Conservation (phyloP, 2,113 vertebrate species). For the Nicator chloris region DNA sequence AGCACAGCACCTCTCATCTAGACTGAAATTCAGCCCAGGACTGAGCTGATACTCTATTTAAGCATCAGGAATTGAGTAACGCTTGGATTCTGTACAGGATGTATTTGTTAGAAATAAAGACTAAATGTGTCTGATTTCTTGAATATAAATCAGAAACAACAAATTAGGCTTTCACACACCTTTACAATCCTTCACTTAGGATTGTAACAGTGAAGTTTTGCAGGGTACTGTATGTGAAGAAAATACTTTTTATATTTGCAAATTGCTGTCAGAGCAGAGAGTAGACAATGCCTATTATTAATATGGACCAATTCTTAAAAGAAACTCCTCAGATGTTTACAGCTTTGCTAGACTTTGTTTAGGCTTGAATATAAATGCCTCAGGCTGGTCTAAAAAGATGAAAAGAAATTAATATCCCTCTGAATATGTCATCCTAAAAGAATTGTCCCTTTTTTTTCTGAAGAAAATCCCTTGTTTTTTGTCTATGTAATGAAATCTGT, state of each 20-base stretch:
- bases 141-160: not conserved
- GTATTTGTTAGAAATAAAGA: not conserved
- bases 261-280: not conserved
- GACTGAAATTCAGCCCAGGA: not conserved
- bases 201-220: not conserved
- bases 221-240: not conserved
- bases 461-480: not conserved
- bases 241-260: not conserved
- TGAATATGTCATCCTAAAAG: constrained; percentile 19
- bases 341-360: constrained; percentile 19
- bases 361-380: constrained; percentile 5
- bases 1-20: not conserved
- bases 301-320: not conserved
- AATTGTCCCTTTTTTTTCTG: not conserved
- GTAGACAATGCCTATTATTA: not conserved
- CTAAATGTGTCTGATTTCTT: not conserved
- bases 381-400: not conserved
- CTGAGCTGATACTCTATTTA: not conserved
- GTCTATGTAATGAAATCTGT: constrained; percentile 16
- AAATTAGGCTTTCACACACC: not conserved
- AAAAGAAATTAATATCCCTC: constrained; percentile 15
- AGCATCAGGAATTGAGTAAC: not conserved
- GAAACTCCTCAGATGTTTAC: constrained; percentile 7
- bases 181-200: not conserved
- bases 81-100: not conserved